These are phyloP conservation scores for Pangasius larnaudii DNA, from an alignment of 2,797 vertebrate genomes.

Conservation along the genomic window DNA sequence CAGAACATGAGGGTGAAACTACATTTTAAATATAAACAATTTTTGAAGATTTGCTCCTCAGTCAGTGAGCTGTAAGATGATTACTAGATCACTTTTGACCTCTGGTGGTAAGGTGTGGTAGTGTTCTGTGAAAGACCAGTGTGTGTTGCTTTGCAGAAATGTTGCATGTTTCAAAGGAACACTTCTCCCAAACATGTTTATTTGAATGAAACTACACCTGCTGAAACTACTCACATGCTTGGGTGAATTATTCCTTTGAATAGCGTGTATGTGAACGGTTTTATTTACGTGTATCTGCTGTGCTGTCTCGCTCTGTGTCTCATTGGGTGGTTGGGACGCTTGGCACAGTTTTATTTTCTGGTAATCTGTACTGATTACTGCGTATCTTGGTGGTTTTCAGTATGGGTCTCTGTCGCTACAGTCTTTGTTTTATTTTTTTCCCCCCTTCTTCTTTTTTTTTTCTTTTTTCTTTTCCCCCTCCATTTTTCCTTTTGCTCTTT, in stretches of 20 bases:
- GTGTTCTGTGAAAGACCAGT: background rate
- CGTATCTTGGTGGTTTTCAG: constrained; percentile 60
- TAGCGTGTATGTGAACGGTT: background rate
- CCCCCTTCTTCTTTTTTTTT: constrained; percentile 76
- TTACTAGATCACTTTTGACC: constrained; percentile 16
- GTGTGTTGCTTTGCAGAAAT: constrained; percentile 21
- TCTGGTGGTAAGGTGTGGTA: constrained; percentile 41
- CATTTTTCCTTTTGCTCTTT: constrained; percentile 73
- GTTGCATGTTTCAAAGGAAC: constrained; percentile 23
- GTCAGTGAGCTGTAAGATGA: background rate
- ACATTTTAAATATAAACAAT: background rate
- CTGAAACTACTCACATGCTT: background rate
- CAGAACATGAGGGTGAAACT: background rate
- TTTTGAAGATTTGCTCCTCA: background rate
- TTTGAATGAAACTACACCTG: background rate
- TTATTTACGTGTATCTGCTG: constrained; percentile 24
- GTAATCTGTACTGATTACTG: constrained; percentile 67
- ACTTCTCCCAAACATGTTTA: constrained; percentile 4
- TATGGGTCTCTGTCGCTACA: constrained; percentile 63
- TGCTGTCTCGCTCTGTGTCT: constrained; percentile 41
- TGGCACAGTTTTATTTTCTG: constrained; percentile 65
- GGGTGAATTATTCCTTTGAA: constrained; percentile 31
- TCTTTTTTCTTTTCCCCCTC: constrained; percentile 54
- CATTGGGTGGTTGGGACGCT: constrained; percentile 51
- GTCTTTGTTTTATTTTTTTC: constrained; percentile 81